Evolutionary conservation across 2,113 vertebrate species (phyloP).

Genomic region (Geococcyx californianus): DNA sequence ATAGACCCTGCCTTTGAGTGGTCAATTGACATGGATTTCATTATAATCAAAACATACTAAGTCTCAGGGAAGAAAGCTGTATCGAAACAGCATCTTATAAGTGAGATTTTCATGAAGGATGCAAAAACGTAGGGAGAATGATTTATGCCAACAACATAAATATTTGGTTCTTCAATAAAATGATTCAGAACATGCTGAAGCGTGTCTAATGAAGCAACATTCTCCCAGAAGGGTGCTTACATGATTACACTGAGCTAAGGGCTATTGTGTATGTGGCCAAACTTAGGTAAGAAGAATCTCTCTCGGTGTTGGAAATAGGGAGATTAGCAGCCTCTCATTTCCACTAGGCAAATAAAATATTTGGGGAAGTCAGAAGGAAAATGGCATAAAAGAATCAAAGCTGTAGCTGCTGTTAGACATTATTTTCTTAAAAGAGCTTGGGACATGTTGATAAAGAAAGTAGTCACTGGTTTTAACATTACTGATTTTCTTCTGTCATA

Average conservation of each 20-base stretch:
- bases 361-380: background rate
- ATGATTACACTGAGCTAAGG: background rate
- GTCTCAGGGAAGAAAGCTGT: background rate
- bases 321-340: background rate
- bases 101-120: background rate
- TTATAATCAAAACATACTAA: background rate
- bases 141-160: background rate
- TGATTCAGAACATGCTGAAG: background rate
- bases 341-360: background rate
- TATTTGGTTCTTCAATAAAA: background rate
- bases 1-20: background rate
- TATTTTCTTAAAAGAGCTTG: background rate
- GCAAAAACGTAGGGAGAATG: background rate
- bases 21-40: constrained; percentile 24
- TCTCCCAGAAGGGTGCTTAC: background rate
- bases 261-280: background rate
- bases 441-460: background rate
- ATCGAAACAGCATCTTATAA: background rate
- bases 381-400: background rate
- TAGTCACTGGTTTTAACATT: background rate
- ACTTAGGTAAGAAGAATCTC: background rate
- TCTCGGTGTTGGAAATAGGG: background rate
- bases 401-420: background rate
- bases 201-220: background rate
- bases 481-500: background rate